Evolutionary conservation across 2,888 invertebrate genomes (phyloP).

Genomic region (Seladonia tumulorum): DNA sequence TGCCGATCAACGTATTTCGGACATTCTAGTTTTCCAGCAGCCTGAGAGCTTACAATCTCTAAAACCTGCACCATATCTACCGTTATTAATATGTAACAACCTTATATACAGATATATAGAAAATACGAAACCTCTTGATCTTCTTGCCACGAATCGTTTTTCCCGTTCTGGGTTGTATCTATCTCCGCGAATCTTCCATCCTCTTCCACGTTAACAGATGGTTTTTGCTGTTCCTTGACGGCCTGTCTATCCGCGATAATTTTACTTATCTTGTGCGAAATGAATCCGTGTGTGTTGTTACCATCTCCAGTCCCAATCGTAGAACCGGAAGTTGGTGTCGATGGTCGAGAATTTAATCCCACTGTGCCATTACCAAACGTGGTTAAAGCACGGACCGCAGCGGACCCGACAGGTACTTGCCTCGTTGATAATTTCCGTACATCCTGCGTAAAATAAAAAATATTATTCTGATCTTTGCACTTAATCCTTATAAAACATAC

Average conservation of each 20-base stretch:
- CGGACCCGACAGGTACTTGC: constrained; percentile 87
- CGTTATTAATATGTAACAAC: background rate
- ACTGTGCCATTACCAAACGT: constrained; percentile 83
- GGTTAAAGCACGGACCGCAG: constrained; percentile 88
- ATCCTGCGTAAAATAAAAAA: constrained; percentile 75
- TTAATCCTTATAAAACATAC: constrained; percentile 79
- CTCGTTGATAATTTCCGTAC: constrained; percentile 80
- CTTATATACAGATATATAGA: constrained; percentile 15
- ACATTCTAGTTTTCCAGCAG: constrained; percentile 55
- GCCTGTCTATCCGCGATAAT: constrained; percentile 69
- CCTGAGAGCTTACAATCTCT: constrained; percentile 80
- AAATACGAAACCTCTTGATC: constrained; percentile 80
- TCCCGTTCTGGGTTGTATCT: constrained; percentile 77
- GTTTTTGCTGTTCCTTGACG: constrained; percentile 67
- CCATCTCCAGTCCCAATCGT: constrained; percentile 56
- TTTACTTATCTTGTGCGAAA: constrained; percentile 70
- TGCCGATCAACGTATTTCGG: constrained; percentile 63
- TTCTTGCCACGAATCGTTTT: constrained; percentile 81
- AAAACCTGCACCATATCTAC: constrained; percentile 73
- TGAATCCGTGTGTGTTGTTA: constrained; percentile 58
- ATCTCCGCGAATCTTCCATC: constrained; percentile 65
- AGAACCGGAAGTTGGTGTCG: constrained; percentile 86
- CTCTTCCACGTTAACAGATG: constrained; percentile 55
- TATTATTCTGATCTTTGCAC: constrained; percentile 19
- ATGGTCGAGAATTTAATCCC: constrained; percentile 87